These are phyloP conservation scores for Phthorimaea operculella DNA, from an alignment of 1,140 invertebrate genomes.

Conservation along the genomic window DNA sequence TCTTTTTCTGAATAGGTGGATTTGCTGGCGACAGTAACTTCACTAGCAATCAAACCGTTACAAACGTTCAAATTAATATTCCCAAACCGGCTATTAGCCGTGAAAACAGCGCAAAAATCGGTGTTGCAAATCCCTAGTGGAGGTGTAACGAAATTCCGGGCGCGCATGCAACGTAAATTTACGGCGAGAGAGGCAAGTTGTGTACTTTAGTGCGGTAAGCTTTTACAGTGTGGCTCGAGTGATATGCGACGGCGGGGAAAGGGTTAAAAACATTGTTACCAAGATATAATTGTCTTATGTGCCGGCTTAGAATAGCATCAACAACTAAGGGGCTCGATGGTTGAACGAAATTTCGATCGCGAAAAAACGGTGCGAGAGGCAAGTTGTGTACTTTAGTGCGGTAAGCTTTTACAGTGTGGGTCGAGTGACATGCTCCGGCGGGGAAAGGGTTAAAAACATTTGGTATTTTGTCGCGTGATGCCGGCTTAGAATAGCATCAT, in stretches of 20 bases:
- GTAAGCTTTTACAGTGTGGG: constrained; percentile 39
- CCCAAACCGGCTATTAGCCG: neutral
- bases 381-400: constrained; percentile 58
- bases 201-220: constrained; percentile 56
- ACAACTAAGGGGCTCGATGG: too few species aligned
- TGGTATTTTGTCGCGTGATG: too few species aligned
- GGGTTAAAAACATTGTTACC: too few species aligned
- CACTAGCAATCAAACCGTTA: too few species aligned
- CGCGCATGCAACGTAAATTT: constrained; percentile 59
- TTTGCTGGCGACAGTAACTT: too few species aligned
- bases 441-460: neutral
- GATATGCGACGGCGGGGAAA: constrained; percentile 17
- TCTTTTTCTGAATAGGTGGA: too few species aligned
- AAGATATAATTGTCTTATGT: too few species aligned
- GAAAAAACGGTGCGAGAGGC: constrained; percentile 52
- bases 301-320: too few species aligned
- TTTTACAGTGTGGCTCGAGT: constrained; percentile 29
- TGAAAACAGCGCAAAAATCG: constrained; percentile 26
- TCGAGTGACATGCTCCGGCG: constrained; percentile 25
- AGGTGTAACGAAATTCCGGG: constrained; percentile 53
- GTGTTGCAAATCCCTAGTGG: constrained; percentile 33
- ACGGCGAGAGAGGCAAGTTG: constrained; percentile 51
- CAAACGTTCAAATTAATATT: too few species aligned
- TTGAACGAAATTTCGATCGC: constrained; percentile 53
- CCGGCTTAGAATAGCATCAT: too few species aligned